A percentile compares a stretch with the other conserved stretches of the same genome.
Conservation (phyloP, 2,797 vertebrate genomes). For the Alcedo atthis region DNA sequence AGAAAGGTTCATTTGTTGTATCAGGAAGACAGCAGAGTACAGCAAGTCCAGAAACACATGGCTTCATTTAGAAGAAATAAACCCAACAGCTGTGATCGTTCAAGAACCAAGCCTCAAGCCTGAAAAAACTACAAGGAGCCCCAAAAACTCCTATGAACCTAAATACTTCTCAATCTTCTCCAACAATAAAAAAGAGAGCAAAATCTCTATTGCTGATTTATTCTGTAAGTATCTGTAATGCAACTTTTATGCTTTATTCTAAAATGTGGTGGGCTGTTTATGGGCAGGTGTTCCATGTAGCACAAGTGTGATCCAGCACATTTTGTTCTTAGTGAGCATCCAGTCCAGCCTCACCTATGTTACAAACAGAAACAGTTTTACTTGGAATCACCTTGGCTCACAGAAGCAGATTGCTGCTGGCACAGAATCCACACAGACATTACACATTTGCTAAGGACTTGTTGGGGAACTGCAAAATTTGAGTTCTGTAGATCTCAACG, state of each 20-base stretch:
- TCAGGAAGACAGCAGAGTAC: not conserved
- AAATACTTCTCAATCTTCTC: not conserved
- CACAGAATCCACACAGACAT: not conserved
- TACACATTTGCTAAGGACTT: not conserved
- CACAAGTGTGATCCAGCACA: not conserved
- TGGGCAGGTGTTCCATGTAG: not conserved
- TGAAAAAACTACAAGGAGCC: not conserved
- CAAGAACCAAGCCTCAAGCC: not conserved
- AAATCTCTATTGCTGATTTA: not conserved
- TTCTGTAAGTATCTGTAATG: not conserved
- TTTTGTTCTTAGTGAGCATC: not conserved
- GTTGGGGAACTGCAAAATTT: rapidly evolving
- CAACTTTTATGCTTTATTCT: not conserved
- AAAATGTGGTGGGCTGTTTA: not conserved
- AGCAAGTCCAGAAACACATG: not conserved
- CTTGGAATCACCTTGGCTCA: not conserved
- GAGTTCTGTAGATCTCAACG: not conserved
- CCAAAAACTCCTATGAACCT: not conserved
- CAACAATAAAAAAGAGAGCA: not conserved
- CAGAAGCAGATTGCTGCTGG: not conserved
- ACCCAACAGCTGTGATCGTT: not conserved
- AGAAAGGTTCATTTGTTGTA: not conserved
- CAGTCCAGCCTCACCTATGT: not conserved
- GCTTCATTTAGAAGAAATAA: not conserved
- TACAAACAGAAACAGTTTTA: not conserved